These are phyloP conservation scores for Epizoanthus scotinus DNA, from an alignment of 92 coral and sea anemone genomes.

Conservation along the genomic window DNA sequence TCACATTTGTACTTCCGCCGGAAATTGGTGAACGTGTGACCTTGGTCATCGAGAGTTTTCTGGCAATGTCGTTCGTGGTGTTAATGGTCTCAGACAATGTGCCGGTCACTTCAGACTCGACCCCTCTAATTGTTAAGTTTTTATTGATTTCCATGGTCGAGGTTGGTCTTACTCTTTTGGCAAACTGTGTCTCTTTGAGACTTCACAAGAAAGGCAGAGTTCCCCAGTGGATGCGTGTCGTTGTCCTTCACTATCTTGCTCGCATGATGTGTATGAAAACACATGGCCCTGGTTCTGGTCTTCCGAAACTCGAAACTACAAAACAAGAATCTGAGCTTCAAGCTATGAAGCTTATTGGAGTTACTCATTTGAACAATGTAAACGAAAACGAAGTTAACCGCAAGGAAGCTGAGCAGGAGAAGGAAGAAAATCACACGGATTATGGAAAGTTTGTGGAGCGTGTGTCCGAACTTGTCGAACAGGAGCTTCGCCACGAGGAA, in stretches of 20 bases:
- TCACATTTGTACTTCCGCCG: constrained; percentile 91
- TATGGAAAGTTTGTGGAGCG: constrained; percentile 56
- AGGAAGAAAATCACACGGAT: constrained; percentile 8
- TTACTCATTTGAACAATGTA: constrained; percentile 43
- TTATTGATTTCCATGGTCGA: constrained; percentile 82
- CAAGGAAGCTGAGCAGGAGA: constrained; percentile 25
- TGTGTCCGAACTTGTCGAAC: constrained; percentile 54
- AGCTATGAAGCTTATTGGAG: constrained; percentile 58
- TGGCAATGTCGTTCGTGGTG: constrained; percentile 86
- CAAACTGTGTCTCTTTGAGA: constrained; percentile 84
- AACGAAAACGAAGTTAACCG: constrained; percentile 3
- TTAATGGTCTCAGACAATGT: constrained; percentile 88
- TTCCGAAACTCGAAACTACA: constrained; percentile 6
- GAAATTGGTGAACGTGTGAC: constrained; percentile 96
- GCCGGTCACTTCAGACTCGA: constrained; percentile 87
- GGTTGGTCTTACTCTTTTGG: constrained; percentile 74
- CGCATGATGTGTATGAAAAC: constrained; percentile 73
- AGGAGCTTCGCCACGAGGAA: constrained; percentile 39
- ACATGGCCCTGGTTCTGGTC: constrained; percentile 55
- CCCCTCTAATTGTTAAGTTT: constrained; percentile 84
- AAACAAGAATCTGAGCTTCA: constrained; percentile 27
- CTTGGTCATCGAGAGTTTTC: constrained; percentile 85
- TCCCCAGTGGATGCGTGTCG: constrained; percentile 80
- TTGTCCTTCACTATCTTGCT: constrained; percentile 79
- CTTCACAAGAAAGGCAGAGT: constrained; percentile 64